Percentiles rank a stretch among this genome's conserved stretches.
phyloP scores from a whole-genome alignment of 2,113 vertebrate genomes.

The Oxyruncus cristatus region DNA sequence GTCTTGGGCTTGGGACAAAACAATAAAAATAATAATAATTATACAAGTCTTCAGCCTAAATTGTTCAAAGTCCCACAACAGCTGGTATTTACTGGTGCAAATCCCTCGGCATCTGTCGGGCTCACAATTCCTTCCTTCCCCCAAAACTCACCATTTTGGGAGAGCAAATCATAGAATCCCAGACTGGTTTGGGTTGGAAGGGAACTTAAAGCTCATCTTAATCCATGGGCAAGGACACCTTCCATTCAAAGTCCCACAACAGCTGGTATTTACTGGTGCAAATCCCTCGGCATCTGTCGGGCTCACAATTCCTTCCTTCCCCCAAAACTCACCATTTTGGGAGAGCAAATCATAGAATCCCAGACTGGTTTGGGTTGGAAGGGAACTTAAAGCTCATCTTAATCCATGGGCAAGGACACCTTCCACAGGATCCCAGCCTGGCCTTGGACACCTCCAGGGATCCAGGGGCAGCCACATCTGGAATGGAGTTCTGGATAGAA shows the following conservation, averaged over 20 bases:
- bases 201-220: background rate
- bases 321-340: background rate
- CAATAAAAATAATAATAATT: background rate
- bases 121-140: background rate
- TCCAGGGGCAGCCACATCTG: background rate
- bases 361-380: background rate
- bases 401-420: background rate
- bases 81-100: background rate
- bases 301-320: background rate
- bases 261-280: background rate
- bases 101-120: background rate
- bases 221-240: background rate
- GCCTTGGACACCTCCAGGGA: background rate
- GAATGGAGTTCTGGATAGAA: no score
- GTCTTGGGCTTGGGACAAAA: background rate
- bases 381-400: background rate
- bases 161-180: background rate
- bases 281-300: background rate
- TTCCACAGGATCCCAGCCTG: background rate
- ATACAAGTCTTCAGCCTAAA: fast-evolving
- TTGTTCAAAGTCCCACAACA: background rate
- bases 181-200: background rate
- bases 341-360: background rate
- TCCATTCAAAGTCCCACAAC: background rate
- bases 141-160: background rate